Evolutionary conservation across 2,888 invertebrate genomes (phyloP).

Genomic region (Chesias legatella): DNA sequence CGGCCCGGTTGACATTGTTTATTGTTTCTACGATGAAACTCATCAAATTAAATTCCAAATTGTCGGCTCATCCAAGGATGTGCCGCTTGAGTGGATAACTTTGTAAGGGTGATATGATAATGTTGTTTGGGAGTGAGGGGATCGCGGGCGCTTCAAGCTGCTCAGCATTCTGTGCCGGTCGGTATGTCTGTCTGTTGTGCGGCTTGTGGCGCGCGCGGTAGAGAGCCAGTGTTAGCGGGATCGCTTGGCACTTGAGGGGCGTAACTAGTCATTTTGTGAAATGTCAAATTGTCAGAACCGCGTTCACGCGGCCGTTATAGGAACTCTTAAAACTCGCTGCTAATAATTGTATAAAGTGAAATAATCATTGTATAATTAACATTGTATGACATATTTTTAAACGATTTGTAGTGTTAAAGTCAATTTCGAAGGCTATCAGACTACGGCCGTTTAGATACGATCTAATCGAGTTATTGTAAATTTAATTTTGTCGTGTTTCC

Average conservation of each 20-base stretch:
- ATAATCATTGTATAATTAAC: conserved; percentile 77
- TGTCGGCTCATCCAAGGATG: conserved; percentile 44
- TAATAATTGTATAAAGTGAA: conserved; percentile 85
- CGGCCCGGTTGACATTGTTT: conserved; percentile 37
- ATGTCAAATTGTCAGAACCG: conserved; percentile 78
- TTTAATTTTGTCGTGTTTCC: conserved; percentile 14
- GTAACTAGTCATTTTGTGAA: conserved; percentile 81
- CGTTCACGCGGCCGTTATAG: conserved; percentile 81
- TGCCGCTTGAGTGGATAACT: conserved; percentile 59
- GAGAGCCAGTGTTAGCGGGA: conserved; percentile 54
- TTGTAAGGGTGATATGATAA: conserved; percentile 62
- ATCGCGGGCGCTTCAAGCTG: conserved; percentile 22
- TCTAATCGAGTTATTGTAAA: conserved; percentile 23
- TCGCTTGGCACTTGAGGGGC: conserved; percentile 54
- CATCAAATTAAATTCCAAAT: conserved; percentile 46
- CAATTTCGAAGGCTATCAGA: conserved; percentile 79
- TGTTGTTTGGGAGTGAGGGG: conserved; percentile 36
- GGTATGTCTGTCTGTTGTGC: conserved; percentile 6
- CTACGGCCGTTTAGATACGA: conserved; percentile 42
- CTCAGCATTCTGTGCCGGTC: background rate
- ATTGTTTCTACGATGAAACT: conserved; percentile 23
- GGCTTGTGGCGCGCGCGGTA: conserved; percentile 35
- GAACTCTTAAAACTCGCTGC: conserved; percentile 89
- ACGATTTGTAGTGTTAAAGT: conserved; percentile 68
- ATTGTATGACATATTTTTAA: conserved; percentile 75